Conservation (phyloP, 2,797 vertebrate genomes). For the Sebastes nivosus region DNA sequence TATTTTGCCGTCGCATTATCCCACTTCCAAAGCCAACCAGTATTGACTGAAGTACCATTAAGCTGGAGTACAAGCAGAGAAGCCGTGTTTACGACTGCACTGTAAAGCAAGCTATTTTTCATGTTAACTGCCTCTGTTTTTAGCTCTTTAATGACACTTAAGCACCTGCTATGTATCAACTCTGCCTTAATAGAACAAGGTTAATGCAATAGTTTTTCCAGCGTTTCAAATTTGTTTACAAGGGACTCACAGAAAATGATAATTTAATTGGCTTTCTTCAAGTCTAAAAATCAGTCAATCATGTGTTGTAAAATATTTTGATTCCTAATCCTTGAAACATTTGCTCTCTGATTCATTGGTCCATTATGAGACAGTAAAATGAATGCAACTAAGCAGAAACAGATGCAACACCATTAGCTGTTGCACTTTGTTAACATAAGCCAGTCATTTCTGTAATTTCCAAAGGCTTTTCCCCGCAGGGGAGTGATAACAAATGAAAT, state of each 20-base stretch:
- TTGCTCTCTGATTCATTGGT: slow-evolving; percentile 35
- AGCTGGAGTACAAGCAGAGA: slow-evolving; percentile 52
- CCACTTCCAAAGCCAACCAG: slow-evolving; percentile 52
- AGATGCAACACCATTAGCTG: slow-evolving; percentile 67
- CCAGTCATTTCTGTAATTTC: slow-evolving; percentile 64
- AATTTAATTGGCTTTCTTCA: slow-evolving; percentile 19
- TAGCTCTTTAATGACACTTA: slow-evolving; percentile 56
- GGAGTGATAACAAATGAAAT: slow-evolving; percentile 66
- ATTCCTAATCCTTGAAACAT: slow-evolving; percentile 20
- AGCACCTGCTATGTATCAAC: slow-evolving; percentile 39
- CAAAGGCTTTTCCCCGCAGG: slow-evolving; percentile 54
- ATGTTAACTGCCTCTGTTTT: slow-evolving; percentile 62
- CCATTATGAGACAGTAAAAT: slow-evolving; percentile 61
- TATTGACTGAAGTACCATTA: slow-evolving; percentile 71
- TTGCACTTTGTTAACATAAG: slow-evolving; percentile 72
- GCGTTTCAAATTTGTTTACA: slow-evolving; percentile 16
- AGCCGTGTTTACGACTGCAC: slow-evolving; percentile 61
- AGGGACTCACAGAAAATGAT: slow-evolving; percentile 9
- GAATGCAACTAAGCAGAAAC: slow-evolving; percentile 65
- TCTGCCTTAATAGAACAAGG: slow-evolving; percentile 26
- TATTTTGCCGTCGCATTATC: slow-evolving; percentile 69
- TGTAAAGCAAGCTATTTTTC: slow-evolving; percentile 52
- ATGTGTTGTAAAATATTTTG: background rate
- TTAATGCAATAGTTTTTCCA: slow-evolving; percentile 26
- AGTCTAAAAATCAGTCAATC: slow-evolving; percentile 20